Base-by-base conservation (phyloP, 2,888 invertebrate genomes). In the Ennomos erosarius region DNA sequence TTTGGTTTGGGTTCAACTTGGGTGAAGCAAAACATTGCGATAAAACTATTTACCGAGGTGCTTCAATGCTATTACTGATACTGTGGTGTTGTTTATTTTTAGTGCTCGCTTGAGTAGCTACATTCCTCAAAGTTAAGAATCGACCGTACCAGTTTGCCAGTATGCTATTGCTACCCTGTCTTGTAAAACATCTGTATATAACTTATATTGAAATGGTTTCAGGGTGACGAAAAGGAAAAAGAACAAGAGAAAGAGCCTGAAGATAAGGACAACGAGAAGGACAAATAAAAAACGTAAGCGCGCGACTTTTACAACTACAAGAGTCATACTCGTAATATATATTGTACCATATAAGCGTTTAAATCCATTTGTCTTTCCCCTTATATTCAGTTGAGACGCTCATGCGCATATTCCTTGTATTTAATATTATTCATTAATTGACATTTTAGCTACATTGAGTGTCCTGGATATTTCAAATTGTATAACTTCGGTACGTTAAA, bases 191-290 rank as follows among this genome's bases (percentile, higher is more conserved):
- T 3, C 16, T 16, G 16, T 16, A 6, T 26, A 26, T 26, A 26
- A 26, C 6, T 26, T 26, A 40, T 26, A 52, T 60, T 53, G 52
- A 59, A 34, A 8, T 6, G 11, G 9, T 91, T 93, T n/a, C 90
- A 96, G 95, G 95, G 95, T 72, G 96, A 96, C 74, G 96, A 96
- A 78, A 96, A 96, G 81, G 96, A 96, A 73, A 95, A 95, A 72
- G 89, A 89, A 59, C 59, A 81, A 37, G 89, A 89, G 64, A 90
- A 96, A 84, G 96, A 96, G 74, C 95, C 94, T 53, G 94, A 94
- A 68, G 94, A 95, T 69, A 96, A 96, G 78, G 75, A 78, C 37
- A 70, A 65, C 39, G 79, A 81, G 51, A 83, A 83, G 43, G 81
- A 87, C 51, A 86, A 85, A 78, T 84, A 84, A 77, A 73, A 52